A percentile compares a stretch with the other conserved stretches of the same genome.
Conservation (phyloP, 2,888 invertebrate species). For the Lypha dubia region DNA sequence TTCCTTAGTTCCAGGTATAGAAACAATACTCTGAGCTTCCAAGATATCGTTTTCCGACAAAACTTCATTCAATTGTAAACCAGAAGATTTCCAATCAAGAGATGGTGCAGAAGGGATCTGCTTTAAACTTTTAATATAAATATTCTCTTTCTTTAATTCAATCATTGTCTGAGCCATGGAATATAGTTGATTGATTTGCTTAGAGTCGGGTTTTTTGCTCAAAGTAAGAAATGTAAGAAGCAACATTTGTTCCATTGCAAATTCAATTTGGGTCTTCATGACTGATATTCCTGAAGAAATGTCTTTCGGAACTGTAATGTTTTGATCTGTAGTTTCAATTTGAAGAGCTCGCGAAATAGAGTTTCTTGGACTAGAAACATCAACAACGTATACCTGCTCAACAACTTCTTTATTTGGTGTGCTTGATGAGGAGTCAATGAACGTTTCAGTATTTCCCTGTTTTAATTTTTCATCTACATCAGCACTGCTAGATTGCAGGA, state of each 20-base stretch:
- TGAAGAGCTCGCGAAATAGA: constrained; percentile 1
- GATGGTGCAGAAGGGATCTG: constrained; percentile 55
- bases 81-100: constrained; percentile 67
- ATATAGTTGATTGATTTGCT: constrained; percentile 72
- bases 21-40: not conserved
- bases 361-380: not conserved
- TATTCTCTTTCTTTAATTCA: constrained; percentile 71
- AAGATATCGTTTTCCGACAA: constrained; percentile 47
- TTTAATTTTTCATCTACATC: not conserved
- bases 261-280: constrained; percentile 76
- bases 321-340: constrained; percentile 12
- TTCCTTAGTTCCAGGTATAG: not conserved
- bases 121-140: constrained; percentile 46
- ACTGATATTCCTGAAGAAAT: constrained; percentile 66
- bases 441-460: not conserved
- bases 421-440: not conserved
- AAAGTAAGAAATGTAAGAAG: constrained; percentile 75
- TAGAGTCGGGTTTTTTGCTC: constrained; percentile 74
- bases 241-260: constrained; percentile 78
- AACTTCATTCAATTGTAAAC: constrained; percentile 34
- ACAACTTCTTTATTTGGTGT: not conserved
- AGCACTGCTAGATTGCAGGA: not conserved
- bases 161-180: constrained; percentile 74
- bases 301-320: constrained; percentile 41
- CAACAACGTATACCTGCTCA: not conserved